Evolutionary conservation across 1,140 invertebrate genomes (phyloP), one percentile per base, ranked within the genome.

Genomic region (Lanistes nyassanus): DNA sequence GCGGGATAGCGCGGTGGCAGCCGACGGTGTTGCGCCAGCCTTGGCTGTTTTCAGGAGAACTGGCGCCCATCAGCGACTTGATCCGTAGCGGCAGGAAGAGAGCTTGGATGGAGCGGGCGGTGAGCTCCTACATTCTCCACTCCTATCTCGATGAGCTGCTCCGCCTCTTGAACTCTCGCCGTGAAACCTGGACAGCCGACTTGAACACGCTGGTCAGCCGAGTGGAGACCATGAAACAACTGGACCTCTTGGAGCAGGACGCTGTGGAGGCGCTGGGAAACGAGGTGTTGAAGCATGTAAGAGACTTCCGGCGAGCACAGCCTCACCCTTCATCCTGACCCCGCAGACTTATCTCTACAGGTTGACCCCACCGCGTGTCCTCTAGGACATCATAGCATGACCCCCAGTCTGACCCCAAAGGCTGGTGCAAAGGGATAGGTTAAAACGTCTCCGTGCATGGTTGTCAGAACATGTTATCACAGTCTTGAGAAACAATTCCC

Each of bases 21-120:
- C 60, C 76, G 5, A 76, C 76, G 23, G 69, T 76, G 31, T 13
- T 36, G 21, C 11, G 39, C 36, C 42, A 76, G 36, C 76, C 76
- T 1, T 76, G 76, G 76, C 69, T 73, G 0, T 76, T 76, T 51
- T 76, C 76, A 36, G 76, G 76, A 26, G 29, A 56, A 39, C 60
- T 76, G n/a, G 26, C 23, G 23, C 69, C 69, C 39, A 66, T 76
- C 69, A 72, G 69, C 31, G 69, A 58, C 1, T 55, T 76, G 23
- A 56, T 76, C 55, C 13, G 56, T 39, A 60, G 72, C 39, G 70
- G 39, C 39, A 39, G 26, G 2, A 76, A 76, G 60, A 62, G 51
- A n/a, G 26, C 47, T 13, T 76, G 69, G 0, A 72, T 76, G 69
- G 76, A 73, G 34, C 3, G 23, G 11, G 76, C 76, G 3, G 76